Conservation (phyloP, 2,888 invertebrate genomes). For the Lasioglossum oenotherae region DNA sequence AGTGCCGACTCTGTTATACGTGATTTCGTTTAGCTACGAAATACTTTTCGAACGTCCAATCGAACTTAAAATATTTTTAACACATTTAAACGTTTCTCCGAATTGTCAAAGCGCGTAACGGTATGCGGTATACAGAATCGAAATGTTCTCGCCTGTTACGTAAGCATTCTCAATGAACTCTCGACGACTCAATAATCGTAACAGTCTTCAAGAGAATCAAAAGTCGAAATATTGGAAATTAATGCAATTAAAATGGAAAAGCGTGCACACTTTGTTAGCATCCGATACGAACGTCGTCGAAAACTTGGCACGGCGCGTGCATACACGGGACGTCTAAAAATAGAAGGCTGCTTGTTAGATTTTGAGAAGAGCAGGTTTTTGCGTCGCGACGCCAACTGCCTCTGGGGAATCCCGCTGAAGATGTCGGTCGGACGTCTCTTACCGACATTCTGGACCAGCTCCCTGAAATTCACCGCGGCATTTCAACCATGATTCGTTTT, state of each 20-base stretch:
- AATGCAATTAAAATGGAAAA: constrained; percentile 18
- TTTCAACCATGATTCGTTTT: constrained; percentile 1
- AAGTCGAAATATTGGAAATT: background rate
- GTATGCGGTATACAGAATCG: background rate
- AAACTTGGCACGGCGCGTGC: constrained; percentile 68
- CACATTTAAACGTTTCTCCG: background rate
- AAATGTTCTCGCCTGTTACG: background rate
- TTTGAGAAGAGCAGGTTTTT: constrained; percentile 73
- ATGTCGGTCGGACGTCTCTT: constrained; percentile 25
- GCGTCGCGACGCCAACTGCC: constrained; percentile 72
- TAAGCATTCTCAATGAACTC: background rate
- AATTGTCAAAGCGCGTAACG: background rate
- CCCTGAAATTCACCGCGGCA: constrained; percentile 1
- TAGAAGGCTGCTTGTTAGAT: constrained; percentile 67
- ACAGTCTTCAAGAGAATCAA: background rate
- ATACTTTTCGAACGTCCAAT: background rate
- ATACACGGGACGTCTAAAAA: constrained; percentile 71
- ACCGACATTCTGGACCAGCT: constrained; percentile 20
- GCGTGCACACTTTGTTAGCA: constrained; percentile 22
- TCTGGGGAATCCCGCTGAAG: constrained; percentile 69
- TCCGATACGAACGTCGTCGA: constrained; percentile 53
- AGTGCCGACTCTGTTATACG: background rate
- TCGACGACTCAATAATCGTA: background rate
- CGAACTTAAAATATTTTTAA: background rate
- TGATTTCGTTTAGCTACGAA: background rate